Conservation (phyloP, 2,888 invertebrate species). For the Andrena fulva region DNA sequence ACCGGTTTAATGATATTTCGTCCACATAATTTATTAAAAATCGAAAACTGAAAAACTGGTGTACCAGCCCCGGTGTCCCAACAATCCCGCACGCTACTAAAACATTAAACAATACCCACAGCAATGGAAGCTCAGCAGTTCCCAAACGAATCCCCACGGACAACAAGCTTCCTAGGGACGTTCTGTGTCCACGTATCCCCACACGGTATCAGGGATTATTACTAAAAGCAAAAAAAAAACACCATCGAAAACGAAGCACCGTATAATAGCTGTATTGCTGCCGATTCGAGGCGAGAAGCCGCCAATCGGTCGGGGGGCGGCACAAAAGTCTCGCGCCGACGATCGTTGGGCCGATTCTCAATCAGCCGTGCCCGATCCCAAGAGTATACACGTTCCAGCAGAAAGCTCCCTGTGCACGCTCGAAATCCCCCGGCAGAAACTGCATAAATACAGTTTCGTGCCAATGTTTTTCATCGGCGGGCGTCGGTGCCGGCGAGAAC, state of each 20-base stretch:
- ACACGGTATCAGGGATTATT: neutral
- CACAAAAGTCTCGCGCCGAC: slow-evolving; percentile 21
- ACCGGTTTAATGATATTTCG: too few relatives aligned
- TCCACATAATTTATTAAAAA: too few relatives aligned
- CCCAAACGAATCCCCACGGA: too few relatives aligned
- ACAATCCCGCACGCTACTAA: too few relatives aligned
- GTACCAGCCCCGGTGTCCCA: too few relatives aligned
- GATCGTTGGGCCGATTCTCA: slow-evolving; percentile 40
- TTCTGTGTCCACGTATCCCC: neutral
- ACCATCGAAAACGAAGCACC: neutral
- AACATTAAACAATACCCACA: too few relatives aligned
- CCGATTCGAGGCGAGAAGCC: neutral
- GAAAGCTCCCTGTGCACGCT: slow-evolving; percentile 10
- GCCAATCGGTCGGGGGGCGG: slow-evolving; percentile 19
- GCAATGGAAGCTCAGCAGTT: too few relatives aligned
- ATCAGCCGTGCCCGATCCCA: slow-evolving; percentile 32
- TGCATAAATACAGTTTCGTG: slow-evolving; percentile 60
- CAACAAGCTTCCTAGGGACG: too few relatives aligned
- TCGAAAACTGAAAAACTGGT: too few relatives aligned
- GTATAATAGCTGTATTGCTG: slow-evolving; percentile 18
- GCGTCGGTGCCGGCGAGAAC: slow-evolving; percentile 49
- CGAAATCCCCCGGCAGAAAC: slow-evolving; percentile 47
- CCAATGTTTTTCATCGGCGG: slow-evolving; percentile 53
- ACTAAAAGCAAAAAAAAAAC: neutral
- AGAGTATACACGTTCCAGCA: slow-evolving; percentile 17